Evolutionary conservation across 2,888 invertebrate species (phyloP).

Genomic region (Sphaeridia pumilis): DNA sequence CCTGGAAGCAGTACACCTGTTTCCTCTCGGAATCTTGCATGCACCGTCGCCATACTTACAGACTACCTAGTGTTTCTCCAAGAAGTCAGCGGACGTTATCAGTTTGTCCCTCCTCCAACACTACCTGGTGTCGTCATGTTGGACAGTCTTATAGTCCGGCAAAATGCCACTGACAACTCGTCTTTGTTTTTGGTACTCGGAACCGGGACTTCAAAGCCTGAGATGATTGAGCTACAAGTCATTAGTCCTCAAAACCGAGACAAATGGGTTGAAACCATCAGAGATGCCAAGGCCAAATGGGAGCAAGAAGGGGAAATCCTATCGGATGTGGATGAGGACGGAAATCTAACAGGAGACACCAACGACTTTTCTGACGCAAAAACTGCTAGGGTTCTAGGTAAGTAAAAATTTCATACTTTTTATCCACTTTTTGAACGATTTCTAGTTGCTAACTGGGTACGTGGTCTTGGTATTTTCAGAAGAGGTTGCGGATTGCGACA

Average conservation of each 20-base stretch:
- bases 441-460: background rate
- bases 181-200: constrained; percentile 77
- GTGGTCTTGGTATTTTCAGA: constrained; percentile 18
- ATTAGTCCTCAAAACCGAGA: constrained; percentile 81
- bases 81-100: constrained; percentile 30
- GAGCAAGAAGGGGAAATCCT: constrained; percentile 30
- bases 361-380: constrained; percentile 30
- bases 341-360: constrained; percentile 14
- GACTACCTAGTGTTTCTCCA: constrained; percentile 34
- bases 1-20: constrained; percentile 5
- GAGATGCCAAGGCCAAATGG: constrained; percentile 29
- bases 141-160: constrained; percentile 78
- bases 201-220: constrained; percentile 79
- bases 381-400: constrained; percentile 31
- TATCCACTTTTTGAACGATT: too few species aligned
- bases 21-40: constrained; percentile 20
- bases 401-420: too few species aligned
- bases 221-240: constrained; percentile 87
- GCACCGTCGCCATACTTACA: constrained; percentile 33
- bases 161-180: constrained; percentile 78
- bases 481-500: constrained; percentile 34
- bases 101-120: constrained; percentile 28
- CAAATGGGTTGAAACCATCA: constrained; percentile 74
- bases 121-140: constrained; percentile 81
- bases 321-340: constrained; percentile 33